Base-by-base conservation (phyloP, 1,140 invertebrate species). In the Bicyclus anynana region DNA sequence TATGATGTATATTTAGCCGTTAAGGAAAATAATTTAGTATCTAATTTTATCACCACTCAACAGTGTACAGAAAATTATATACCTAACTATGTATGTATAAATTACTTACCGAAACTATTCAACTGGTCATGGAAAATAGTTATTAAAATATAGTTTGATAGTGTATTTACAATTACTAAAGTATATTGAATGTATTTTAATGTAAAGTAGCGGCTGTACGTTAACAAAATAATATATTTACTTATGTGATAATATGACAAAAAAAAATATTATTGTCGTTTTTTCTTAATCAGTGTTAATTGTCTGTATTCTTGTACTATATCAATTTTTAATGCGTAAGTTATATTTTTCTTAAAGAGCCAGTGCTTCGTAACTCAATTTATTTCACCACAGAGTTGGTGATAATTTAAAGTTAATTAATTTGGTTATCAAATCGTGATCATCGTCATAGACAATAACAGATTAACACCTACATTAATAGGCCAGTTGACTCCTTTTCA, bases 131-230 rank as follows among this genome's bases (percentile, higher is more conserved):
- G 40, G 14, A 58, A 52, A 46, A 47, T 33, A 1, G 47, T 38
- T 37, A 52, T 21, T 26, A 52, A 52, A 52, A 59, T 52, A 59
- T 59, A 59, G 56, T 59, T 59, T 59, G 27, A 52, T 59, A 59
- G 57, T 7, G 49, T 59, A 59, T 59, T 59, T 59, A 59, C 57
- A 59, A 48, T 29, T 44, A 59, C 35, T 33, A 59, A 52, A 59
- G 13, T 40, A 40, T 53, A 59, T 53, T 33, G 29, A 35, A 21
- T 49, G 53, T 56, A 49, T 56, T 29, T 56, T 48, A 47, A 56
- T 56, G 44, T 56, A 49, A 49, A 56, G 44, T 56, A 56, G 53
- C 27, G 13, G 9, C 48, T 23, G 42, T 44, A 44, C 12, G 17
- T 18, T 40, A 40, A 20, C 21, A 44, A 18, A 14, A 40, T 40